Evolutionary conservation across 2,797 vertebrate species (phyloP).

Genomic region (Pseudomugil tenellus): DNA sequence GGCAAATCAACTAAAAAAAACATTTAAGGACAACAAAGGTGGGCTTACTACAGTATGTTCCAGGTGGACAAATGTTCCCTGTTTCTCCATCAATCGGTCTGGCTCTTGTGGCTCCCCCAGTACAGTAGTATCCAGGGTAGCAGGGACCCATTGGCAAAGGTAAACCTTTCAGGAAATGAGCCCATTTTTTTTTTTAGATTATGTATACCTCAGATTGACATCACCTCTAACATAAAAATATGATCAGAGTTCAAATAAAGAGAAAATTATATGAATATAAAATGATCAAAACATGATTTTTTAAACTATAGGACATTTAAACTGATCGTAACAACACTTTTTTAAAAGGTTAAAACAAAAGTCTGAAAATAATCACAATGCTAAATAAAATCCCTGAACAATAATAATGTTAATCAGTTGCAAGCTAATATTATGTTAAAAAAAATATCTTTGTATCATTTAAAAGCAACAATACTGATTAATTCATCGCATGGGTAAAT

Average conservation of each 20-base stretch:
- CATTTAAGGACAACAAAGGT: slow-evolving; percentile 20
- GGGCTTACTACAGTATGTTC: slow-evolving; percentile 88
- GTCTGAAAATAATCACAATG: not conserved
- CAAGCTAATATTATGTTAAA: not conserved
- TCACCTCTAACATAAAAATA: not conserved
- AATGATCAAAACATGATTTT: not conserved
- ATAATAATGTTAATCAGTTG: not conserved
- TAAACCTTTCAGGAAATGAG: slow-evolving; percentile 79
- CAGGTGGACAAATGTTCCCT: slow-evolving; percentile 87
- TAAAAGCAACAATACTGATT: not conserved
- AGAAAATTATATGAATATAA: not conserved
- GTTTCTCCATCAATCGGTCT: slow-evolving; percentile 85
- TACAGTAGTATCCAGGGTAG: slow-evolving; percentile 88
- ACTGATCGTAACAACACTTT: not conserved
- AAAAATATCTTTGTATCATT: not conserved
- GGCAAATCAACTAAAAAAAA: slow-evolving; percentile 4
- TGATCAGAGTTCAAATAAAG: too few relatives aligned
- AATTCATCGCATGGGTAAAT: not conserved
- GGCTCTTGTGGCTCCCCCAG: slow-evolving; percentile 79
- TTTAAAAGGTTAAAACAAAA: not conserved
- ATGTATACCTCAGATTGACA: not conserved
- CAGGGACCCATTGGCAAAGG: slow-evolving; percentile 87
- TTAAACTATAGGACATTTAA: not conserved
- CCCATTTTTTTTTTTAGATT: slow-evolving; percentile 7
- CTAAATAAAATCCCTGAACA: not conserved